A percentile compares a stretch with the other conserved stretches of the same genome.
Conservation (phyloP, 2,888 invertebrate species). For the Oscheius sp. region DNA sequence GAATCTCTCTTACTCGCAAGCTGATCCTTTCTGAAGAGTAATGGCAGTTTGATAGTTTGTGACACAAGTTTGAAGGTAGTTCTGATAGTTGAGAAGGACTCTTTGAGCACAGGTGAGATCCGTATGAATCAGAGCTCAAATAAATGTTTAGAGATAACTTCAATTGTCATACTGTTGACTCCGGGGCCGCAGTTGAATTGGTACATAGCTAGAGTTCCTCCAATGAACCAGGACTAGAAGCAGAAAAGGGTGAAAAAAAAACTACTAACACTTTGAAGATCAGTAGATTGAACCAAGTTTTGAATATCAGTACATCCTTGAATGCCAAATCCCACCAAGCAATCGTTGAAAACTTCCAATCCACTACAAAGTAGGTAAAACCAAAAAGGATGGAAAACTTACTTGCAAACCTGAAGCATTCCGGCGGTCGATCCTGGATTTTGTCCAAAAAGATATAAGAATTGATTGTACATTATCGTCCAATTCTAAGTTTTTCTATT, state of each 20-base stretch:
- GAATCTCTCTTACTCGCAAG: slow-evolving; percentile 38
- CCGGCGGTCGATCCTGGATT: slow-evolving; percentile 42
- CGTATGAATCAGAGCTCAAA: slow-evolving; percentile 45
- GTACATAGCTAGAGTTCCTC: slow-evolving; percentile 42
- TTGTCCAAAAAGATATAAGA: slow-evolving; percentile 41
- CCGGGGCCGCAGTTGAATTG: slow-evolving; percentile 54
- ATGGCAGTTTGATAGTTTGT: slow-evolving; percentile 38
- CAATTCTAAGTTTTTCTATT: slow-evolving; percentile 31
- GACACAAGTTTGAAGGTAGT: slow-evolving; percentile 38
- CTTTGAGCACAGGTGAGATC: slow-evolving; percentile 43
- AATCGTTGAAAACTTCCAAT: slow-evolving; percentile 45
- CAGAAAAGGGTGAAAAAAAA: not conserved
- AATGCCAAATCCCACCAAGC: slow-evolving; percentile 34
- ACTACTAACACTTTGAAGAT: slow-evolving; percentile 43
- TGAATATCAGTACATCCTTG: slow-evolving; percentile 37
- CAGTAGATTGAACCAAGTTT: slow-evolving; percentile 40
- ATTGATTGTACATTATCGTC: slow-evolving; percentile 52
- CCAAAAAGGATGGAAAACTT: not conserved
- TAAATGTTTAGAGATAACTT: not conserved
- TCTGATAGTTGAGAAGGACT: slow-evolving; percentile 33
- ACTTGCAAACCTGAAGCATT: slow-evolving; percentile 50
- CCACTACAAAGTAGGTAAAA: slow-evolving; percentile 41
- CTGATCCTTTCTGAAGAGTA: slow-evolving; percentile 36
- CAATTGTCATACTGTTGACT: slow-evolving; percentile 38
- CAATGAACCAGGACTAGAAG: slow-evolving; percentile 40